Base-by-base conservation (phyloP, 64 coral and sea anemone genomes). In the Actinia equina region DNA sequence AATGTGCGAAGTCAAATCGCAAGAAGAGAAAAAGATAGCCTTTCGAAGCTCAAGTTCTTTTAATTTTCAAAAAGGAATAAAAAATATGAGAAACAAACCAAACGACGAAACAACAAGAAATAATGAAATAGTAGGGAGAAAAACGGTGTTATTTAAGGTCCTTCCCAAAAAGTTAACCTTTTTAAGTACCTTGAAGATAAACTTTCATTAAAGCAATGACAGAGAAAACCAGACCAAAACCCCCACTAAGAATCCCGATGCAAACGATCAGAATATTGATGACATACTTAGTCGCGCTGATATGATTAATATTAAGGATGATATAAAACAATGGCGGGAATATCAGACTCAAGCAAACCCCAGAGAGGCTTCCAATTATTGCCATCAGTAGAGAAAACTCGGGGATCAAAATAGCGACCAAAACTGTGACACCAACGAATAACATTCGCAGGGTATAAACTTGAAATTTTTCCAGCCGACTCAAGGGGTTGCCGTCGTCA, bases 341-440 rank as follows among this genome's bases (percentile, higher is more conserved):
- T 61, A 98, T 91, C 0, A 98, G 79, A 12, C 90, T 92, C 12
- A 98, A 85, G 44, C 74, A 79, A 1, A 98, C 96, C 10, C 93
- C 96, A 17, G 96, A 98, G 12, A 98, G 77, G 64, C 96, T 98
- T 30, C 96, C 96, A 59, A 98, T 92, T 8, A 98, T 86, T 15
- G 96, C 96, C 96, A 98, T 98, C 4, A 98, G 61, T 1, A 98
- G 67, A 41, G 96, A 94, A 83, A 98, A 98, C 80, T 98, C 89
- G 17, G 96, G 96, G 8, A 98, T 70, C 12, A 94, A 83, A 19
- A 98, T 87, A 2, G 93, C 93, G 17, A 94, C 44, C 4, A 88
- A 20, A 0, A 92, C 90, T 4, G 93, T 92, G 7, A 95, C 44
- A 9, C 94, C 37, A 61, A 98, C 93, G 82, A 99, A 95, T 45